phyloP scores from a whole-genome alignment of 2,113 vertebrate species.

The Natator depressus region DNA sequence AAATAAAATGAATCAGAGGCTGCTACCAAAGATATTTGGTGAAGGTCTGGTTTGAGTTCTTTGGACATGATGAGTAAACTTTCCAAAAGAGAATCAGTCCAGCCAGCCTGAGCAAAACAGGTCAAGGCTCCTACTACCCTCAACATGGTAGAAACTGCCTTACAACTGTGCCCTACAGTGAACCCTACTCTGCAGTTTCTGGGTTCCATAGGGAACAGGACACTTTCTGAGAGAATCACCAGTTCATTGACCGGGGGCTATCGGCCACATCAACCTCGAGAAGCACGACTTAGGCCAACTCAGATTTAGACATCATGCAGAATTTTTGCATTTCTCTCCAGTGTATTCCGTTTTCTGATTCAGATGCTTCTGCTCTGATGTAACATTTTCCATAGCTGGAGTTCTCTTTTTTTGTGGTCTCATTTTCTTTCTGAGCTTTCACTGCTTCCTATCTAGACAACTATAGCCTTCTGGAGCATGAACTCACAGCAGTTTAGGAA shows the following conservation, averaged over 20 bases:
- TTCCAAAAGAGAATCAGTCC: neutral
- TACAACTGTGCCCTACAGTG: neutral
- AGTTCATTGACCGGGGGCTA: neutral
- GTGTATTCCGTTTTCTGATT: neutral
- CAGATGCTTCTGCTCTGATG: neutral
- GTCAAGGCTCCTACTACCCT: neutral
- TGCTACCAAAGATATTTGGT: neutral
- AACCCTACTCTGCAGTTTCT: neutral
- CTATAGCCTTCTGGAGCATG: neutral
- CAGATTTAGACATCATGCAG: neutral
- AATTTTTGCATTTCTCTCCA: neutral
- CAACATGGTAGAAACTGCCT: neutral
- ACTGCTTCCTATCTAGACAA: neutral
- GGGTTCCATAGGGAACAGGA: neutral
- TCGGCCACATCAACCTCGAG: neutral
- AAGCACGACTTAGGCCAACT: neutral
- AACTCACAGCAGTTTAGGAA: neutral
- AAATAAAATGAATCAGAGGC: neutral
- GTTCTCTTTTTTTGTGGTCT: neutral
- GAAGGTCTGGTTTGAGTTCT: neutral
- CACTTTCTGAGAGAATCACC: neutral
- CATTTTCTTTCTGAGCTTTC: neutral
- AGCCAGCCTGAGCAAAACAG: neutral
- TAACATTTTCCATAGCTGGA: neutral
- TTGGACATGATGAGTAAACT: neutral